Base-by-base conservation (phyloP, 2,888 invertebrate species). In the Alsophila aescularia region DNA sequence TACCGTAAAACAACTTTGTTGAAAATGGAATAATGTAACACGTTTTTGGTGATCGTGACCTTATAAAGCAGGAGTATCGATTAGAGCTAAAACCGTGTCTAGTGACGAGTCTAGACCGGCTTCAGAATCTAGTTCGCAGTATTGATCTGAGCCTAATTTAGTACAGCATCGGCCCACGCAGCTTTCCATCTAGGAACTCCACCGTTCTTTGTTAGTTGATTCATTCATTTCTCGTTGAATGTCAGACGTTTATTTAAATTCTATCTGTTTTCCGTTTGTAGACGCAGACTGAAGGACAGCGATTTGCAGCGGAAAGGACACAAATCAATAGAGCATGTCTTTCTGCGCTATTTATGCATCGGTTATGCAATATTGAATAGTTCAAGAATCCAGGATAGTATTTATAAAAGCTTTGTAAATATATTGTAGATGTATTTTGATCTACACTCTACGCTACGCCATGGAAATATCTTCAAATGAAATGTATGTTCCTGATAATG, bases 91-190 rank as follows among this genome's bases (percentile, higher is more conserved):
- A 48, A 43, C 48, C 32, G 36, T 16, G 29, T 15, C 37, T 31
- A 0, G 24, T 5, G 40, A 2, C 21, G 9, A 9, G 29, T 44
- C 45, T 45, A 52, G 52, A 39, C 39, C 9, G 24, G 31, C 18
- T 18, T 32, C 12, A 34, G 31, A 52, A 54, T 43, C 34, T 44
- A 55, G 55, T 14, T 34, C 52, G 29, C 32, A 50, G 41, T 50
- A 55, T 51, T 36, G 55, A 55, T 55, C 41, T 9, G 32, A 44
- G 31, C 15, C 24, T 15, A 27, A 40, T 32, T 43, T 39, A 7
- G 18, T 21, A 43, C 40, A 45, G 12, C 16, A 27, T 14, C 43
- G 7, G 16, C 44, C 40, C 32, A 53, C 48, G 27, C 42, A 42
- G n/a, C 7, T 35, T 15, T 39, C 27, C 27, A 41, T 31, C 52